Base-by-base conservation (phyloP, 1,140 invertebrate genomes). In the Aphidius gifuensis region DNA sequence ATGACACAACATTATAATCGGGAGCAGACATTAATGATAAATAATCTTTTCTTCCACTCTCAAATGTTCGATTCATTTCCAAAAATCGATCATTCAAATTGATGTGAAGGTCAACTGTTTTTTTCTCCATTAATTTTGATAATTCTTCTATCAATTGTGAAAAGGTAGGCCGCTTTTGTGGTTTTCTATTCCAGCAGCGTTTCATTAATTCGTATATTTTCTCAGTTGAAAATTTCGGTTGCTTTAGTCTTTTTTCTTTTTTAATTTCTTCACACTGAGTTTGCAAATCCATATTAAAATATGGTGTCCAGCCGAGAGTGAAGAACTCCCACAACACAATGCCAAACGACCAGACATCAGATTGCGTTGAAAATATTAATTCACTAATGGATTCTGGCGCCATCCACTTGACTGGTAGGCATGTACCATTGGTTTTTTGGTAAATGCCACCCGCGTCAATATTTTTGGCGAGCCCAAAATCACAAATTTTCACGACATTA, bases 281-380 rank as follows among this genome's bases (percentile, higher is more conserved):
- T 64, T 89, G 86, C 21, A 88, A 86, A 70, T 88, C 86, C 75
- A 93, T 89, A 53, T 90, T 90, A 0, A 90, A 89, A 83, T 96
- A 98, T 0, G 95, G 95, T 1, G 91, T 92, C 70, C 87, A 87
- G 0, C 92, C 92, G 16, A 96, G 83, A 0, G 93, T 92, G 73
- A 97, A 97, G 61, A 97, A 86, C 80, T 98, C 96, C 95, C 95
- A 98, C 0, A 97, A 72, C 4, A 95, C 92, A 53, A 98, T 90
- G 9, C 93, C 96, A 79, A 88, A 98, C 0, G 92, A 90, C 95
- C 95, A 98, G 4, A 96, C 90, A 73, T 97, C 94, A 0, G 91
- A 93, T 66, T 94, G 91, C 0, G 90, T 92, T 1, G 91, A 93
- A 70, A 93, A 94, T 55, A 92, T 84, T 55, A 87, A 79, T 76